These are phyloP conservation scores for Gymnocheta viridis DNA, from an alignment of 2,888 invertebrate genomes.

Conservation along the genomic window DNA sequence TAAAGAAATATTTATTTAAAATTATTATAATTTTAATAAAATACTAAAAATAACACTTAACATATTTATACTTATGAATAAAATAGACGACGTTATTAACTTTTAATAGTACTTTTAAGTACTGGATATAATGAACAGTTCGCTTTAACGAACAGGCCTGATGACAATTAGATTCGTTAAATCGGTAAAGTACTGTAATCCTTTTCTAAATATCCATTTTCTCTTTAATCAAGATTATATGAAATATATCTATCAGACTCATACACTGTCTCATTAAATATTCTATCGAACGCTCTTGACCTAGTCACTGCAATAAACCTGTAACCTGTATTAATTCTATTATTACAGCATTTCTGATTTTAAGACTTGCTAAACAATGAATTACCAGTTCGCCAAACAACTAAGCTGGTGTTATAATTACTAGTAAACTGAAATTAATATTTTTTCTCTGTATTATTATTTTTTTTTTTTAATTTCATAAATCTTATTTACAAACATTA, in stretches of 20 bases:
- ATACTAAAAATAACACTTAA: too few relatives aligned
- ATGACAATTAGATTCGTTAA: too few relatives aligned
- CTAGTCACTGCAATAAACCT: constrained; percentile 8
- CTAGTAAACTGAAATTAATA: constrained; percentile 18
- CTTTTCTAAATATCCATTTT: too few relatives aligned
- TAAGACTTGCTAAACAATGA: constrained; percentile 4
- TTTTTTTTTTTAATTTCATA: constrained; percentile 52
- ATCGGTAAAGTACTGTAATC: too few relatives aligned
- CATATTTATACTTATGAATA: too few relatives aligned
- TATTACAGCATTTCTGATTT: neutral
- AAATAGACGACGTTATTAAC: too few relatives aligned
- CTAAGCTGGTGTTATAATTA: constrained; percentile 51
- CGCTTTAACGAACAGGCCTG: too few relatives aligned
- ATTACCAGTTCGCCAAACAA: constrained; percentile 6
- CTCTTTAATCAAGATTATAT: too few relatives aligned
- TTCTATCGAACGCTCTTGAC: constrained; percentile 31
- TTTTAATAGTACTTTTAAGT: too few relatives aligned
- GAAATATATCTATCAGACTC: neutral
- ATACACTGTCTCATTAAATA: neutral
- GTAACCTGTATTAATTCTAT: constrained; percentile 14
- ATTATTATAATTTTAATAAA: too few relatives aligned
- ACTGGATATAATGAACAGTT: too few relatives aligned
- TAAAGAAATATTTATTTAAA: too few relatives aligned
- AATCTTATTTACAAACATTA: constrained; percentile 50
- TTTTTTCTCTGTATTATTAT: constrained; percentile 13